Evolutionary conservation across 2,797 vertebrate genomes (phyloP), one percentile per base, ranked within the genome.

Genomic region (Melanogrammus aeglefinus): DNA sequence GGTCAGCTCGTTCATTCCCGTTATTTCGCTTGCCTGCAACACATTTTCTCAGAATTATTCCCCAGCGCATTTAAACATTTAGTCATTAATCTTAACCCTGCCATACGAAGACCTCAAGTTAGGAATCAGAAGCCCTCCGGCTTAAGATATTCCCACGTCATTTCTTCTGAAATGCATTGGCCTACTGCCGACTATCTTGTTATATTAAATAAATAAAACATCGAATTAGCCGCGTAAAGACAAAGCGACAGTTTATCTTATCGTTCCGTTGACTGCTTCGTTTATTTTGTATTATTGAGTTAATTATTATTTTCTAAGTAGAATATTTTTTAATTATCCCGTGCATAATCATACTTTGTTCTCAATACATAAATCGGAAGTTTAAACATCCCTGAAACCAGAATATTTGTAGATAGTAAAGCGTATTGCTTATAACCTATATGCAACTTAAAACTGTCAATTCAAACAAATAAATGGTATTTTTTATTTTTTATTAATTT

Each of bases 11-110:
- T 88, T 91, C 86, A 88, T 88, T 86, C 84, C 38, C 81, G 85
- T 83, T 84, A 83, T 91, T 90, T 84, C 87, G 81, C 80, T 82
- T 91, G 92, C 91, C 92, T 91, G 92, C 91, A 91, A 92, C 88
- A 88, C 90, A 80, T 82, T 81, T 79, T 90, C 84, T 90, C 84
- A 84, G 57, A 82, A 74, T 24, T 24, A 72, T 71, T 84, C n/a
- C n/a, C n/a, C n/a, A n/a, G n/a, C n/a, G n/a, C n/a, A n/a, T n/a
- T n/a, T n/a, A n/a, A n/a, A n/a, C n/a, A n/a, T n/a, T n/a, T n/a
- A n/a, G n/a, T n/a, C n/a, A n/a, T n/a, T n/a, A n/a, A n/a, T n/a
- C n/a, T n/a, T 91, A 92, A 0, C 41, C 87, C 83, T 85, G 85
- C 82, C 88, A n/a, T 84, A 82, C 78, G 76, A 63, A 70, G 71